Percentiles rank a stretch among this genome's conserved stretches.
phyloP scores from a whole-genome alignment of 2,113 vertebrate species.

The Ciconia maguari region DNA sequence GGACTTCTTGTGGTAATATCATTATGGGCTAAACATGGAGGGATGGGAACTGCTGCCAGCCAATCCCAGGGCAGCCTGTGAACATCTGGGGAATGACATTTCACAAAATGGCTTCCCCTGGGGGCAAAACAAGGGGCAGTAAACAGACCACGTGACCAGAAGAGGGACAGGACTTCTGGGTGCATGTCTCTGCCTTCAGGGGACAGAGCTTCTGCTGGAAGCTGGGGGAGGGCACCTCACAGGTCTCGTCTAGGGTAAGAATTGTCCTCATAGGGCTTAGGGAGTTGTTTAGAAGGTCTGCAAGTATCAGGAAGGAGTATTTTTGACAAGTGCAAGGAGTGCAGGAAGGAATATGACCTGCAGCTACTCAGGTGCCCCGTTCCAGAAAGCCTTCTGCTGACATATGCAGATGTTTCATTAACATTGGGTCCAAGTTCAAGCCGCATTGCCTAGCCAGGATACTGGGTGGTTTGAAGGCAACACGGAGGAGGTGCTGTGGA shows the following conservation, averaged over 20 bases:
- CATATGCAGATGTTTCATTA: not conserved
- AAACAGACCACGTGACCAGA: not conserved
- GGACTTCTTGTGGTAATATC: too few relatives aligned
- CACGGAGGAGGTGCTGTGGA: not conserved
- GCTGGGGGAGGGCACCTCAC: not conserved
- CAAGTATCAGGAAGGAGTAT: too few relatives aligned
- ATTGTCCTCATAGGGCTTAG: not conserved
- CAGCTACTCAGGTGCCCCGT: not conserved
- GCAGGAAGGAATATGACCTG: not conserved
- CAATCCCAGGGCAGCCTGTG: not conserved
- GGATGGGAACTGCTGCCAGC: not conserved
- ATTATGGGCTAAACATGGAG: too few relatives aligned
- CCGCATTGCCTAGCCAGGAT: fast-evolving
- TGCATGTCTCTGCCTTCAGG: not conserved
- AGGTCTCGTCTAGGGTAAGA: not conserved
- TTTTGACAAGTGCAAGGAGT: not conserved
- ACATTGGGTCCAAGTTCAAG: not conserved
- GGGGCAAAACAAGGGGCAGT: not conserved
- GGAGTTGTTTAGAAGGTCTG: not conserved
- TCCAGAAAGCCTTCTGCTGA: not conserved
- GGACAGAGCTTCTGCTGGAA: not conserved
- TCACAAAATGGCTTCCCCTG: not conserved
- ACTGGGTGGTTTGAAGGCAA: not conserved
- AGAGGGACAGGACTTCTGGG: not conserved
- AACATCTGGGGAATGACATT: not conserved